Evolutionary conservation across 2,113 vertebrate genomes (phyloP).

Genomic region (Psittacula cyanocephala): DNA sequence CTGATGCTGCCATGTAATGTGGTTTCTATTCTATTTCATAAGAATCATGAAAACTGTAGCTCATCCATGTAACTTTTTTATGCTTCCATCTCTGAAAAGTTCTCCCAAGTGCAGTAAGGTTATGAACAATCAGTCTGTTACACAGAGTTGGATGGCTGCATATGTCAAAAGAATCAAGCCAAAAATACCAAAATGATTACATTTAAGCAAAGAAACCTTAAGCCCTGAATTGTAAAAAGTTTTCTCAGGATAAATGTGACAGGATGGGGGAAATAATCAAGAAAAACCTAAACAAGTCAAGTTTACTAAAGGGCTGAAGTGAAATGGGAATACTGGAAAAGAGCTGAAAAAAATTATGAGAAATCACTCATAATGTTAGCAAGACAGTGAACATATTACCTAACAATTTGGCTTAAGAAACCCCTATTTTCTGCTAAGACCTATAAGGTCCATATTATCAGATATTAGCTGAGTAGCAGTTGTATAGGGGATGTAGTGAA

Average conservation of each 20-base stretch:
- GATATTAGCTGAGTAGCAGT: neutral
- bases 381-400: neutral
- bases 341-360: neutral
- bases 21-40: conserved; percentile 4
- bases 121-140: neutral
- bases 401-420: neutral
- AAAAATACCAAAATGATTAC: neutral
- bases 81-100: neutral
- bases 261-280: neutral
- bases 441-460: neutral
- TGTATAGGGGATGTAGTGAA: neutral
- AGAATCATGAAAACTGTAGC: neutral
- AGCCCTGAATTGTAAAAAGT: neutral
- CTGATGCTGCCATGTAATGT: conserved; percentile 1
- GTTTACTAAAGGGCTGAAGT: neutral
- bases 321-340: neutral
- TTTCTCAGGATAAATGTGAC: neutral
- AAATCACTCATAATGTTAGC: neutral
- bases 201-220: neutral
- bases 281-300: neutral
- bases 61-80: neutral
- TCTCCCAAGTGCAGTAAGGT: conserved; percentile 4
- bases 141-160: neutral
- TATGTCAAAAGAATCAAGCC: neutral
- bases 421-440: neutral